phyloP scores from a whole-genome alignment of 2,113 vertebrate species.

The Python bivittatus region DNA sequence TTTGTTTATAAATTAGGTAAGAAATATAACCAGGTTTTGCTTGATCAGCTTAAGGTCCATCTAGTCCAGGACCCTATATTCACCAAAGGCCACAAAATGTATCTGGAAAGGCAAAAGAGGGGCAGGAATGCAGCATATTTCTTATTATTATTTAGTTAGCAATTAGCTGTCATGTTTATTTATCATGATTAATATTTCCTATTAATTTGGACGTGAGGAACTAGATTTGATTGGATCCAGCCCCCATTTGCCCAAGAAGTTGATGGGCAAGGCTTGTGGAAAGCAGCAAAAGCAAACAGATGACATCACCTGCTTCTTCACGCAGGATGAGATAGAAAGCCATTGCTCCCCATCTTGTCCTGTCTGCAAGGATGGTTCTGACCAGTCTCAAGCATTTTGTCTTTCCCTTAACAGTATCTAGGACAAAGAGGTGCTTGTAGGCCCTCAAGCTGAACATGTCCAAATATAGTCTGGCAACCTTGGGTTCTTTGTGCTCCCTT shows the following conservation, averaged over 20 bases:
- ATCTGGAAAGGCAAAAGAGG: neutral
- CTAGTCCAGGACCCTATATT: neutral
- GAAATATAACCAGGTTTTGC: neutral
- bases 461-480: neutral
- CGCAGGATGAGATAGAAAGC: neutral
- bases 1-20: neutral
- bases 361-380: neutral
- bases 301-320: neutral
- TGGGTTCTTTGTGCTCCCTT: neutral
- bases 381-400: neutral
- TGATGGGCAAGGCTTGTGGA: neutral
- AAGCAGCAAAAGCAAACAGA: neutral
- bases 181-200: neutral
- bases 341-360: neutral
- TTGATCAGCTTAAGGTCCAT: neutral
- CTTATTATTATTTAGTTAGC: neutral
- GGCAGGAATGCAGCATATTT: neutral
- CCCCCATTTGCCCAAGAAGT: neutral
- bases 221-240: neutral
- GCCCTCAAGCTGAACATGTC: neutral
- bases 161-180: neutral
- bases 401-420: neutral
- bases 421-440: neutral
- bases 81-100: neutral
- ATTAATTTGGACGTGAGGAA: neutral